phyloP scores from a whole-genome alignment of 2,113 vertebrate genomes.

The Menidia beryllina region DNA sequence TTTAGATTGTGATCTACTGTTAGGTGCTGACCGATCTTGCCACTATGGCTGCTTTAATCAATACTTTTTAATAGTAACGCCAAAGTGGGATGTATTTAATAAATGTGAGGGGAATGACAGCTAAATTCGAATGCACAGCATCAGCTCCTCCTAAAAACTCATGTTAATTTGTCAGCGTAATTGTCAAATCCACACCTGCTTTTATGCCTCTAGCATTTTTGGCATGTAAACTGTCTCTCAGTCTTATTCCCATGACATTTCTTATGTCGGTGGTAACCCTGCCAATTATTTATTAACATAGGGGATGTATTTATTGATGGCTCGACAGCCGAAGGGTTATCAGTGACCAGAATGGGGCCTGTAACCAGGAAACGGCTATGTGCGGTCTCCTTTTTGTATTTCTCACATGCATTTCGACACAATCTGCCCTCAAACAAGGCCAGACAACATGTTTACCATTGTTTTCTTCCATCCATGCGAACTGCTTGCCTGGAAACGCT shows the following conservation, averaged over 20 bases:
- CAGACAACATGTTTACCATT: not conserved
- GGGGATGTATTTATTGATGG: too few species aligned
- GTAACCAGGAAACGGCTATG: too few species aligned
- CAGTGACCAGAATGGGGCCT: too few species aligned
- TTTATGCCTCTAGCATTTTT: not conserved
- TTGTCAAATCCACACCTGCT: not conserved
- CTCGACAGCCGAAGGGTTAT: too few species aligned
- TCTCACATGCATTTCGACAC: too few species aligned
- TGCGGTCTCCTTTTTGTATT: too few species aligned
- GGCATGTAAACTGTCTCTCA: not conserved
- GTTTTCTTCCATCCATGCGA: too few species aligned
- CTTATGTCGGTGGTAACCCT: too few species aligned
- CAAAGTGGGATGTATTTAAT: not conserved
- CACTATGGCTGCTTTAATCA: not conserved
- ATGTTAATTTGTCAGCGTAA: not conserved
- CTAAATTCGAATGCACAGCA: not conserved
- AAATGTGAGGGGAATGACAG: not conserved
- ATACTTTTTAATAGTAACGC: slow-evolving; percentile 3
- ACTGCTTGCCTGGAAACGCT: too few species aligned
- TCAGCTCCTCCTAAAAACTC: not conserved
- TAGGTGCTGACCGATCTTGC: not conserved
- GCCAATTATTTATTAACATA: too few species aligned
- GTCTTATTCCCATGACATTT: too few species aligned
- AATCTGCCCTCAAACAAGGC: not conserved
- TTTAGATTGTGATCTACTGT: not conserved